Evolutionary conservation across 2,797 vertebrate genomes (phyloP).

Genomic region (Hippopotamyrus pictus): DNA sequence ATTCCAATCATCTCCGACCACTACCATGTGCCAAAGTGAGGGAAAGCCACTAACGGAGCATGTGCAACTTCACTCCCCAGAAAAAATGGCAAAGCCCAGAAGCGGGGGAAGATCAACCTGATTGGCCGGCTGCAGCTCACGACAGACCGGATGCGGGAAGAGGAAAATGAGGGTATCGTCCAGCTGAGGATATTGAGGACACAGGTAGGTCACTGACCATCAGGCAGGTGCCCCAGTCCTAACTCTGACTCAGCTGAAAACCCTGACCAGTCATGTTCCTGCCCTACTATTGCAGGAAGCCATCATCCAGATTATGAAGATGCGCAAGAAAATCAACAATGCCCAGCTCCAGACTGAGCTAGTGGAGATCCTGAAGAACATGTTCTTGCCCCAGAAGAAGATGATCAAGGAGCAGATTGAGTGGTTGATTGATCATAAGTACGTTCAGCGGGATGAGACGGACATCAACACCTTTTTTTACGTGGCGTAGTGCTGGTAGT

Average conservation of each 20-base stretch:
- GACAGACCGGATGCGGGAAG: slow-evolving; percentile 95
- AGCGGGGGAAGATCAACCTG: slow-evolving; percentile 95
- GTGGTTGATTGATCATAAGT: slow-evolving; percentile 99
- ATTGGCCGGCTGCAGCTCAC: slow-evolving; percentile 95
- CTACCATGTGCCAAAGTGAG: neutral
- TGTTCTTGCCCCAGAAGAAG: slow-evolving; percentile 99
- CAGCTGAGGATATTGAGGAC: slow-evolving; percentile 95
- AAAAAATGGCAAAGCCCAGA: slow-evolving; percentile 98
- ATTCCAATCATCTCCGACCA: neutral
- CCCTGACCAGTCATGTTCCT: neutral
- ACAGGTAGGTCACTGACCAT: slow-evolving; percentile 66
- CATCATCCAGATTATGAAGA: slow-evolving; percentile 99
- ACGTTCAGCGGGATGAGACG: slow-evolving; percentile 92
- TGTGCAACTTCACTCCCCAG: slow-evolving; percentile 48
- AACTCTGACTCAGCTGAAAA: neutral
- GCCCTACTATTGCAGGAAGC: slow-evolving; percentile 71
- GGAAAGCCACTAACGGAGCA: neutral
- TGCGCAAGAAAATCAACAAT: slow-evolving; percentile 98
- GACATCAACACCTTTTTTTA: slow-evolving; percentile 99
- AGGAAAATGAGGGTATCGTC: slow-evolving; percentile 97
- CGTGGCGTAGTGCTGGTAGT: slow-evolving; percentile 74
- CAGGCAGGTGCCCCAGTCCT: neutral
- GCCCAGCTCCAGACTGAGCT: slow-evolving; percentile 98
- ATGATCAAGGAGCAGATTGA: slow-evolving; percentile 99
- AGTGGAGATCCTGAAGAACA: slow-evolving; percentile 99